These are phyloP conservation scores for Atrichornis clamosus DNA, from an alignment of 2,113 vertebrate genomes.

Conservation along the genomic window DNA sequence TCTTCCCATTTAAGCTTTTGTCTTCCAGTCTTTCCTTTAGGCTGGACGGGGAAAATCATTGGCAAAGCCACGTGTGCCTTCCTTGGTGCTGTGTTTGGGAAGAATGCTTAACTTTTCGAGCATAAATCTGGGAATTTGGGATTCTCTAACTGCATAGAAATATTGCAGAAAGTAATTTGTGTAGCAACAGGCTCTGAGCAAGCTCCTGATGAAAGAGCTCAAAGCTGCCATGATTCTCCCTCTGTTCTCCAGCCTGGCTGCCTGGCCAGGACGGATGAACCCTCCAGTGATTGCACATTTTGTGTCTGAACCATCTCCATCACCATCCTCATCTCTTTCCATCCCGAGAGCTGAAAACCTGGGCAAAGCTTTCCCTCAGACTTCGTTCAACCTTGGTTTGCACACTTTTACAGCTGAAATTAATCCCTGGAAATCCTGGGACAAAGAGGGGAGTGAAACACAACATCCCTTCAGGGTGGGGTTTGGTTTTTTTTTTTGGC, in stretches of 20 bases:
- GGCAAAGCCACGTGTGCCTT: accelerated
- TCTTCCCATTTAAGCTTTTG: neutral
- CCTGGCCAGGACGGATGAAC: neutral
- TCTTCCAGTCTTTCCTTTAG: neutral
- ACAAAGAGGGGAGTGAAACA: neutral
- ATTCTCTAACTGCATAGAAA: neutral
- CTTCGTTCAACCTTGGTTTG: constrained; percentile 62
- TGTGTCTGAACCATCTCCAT: neutral
- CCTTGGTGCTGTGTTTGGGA: neutral
- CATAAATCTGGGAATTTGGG: neutral
- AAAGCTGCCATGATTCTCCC: neutral
- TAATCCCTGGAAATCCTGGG: neutral
- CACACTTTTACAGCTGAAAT: neutral
- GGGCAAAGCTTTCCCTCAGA: constrained; percentile 36
- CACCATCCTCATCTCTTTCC: neutral
- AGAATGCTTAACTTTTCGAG: neutral
- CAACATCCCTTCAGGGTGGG: accelerated
- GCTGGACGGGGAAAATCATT: neutral
- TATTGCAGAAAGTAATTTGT: neutral
- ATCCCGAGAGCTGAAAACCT: neutral
- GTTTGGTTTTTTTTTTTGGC: too few relatives aligned
- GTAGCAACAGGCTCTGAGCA: neutral
- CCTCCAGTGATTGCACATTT: neutral
- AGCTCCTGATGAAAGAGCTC: neutral
- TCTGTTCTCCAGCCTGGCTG: neutral